Conservation (phyloP, 2,113 vertebrate species). For the Toxotes chatareus region DNA sequence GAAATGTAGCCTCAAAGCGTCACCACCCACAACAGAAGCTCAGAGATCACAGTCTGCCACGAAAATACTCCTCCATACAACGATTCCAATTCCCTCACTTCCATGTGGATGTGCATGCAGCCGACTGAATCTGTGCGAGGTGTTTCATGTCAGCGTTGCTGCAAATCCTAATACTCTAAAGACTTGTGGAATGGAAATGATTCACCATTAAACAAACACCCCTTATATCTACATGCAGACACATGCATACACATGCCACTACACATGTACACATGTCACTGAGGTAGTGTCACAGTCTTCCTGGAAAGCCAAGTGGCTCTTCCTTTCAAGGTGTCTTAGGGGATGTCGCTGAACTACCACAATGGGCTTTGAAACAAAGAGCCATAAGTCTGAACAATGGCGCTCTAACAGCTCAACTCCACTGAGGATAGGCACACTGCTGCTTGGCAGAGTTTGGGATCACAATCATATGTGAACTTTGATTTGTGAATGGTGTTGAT, state of each 20-base stretch:
- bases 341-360: constrained; percentile 6
- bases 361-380: constrained; percentile 46
- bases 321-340: constrained; percentile 34
- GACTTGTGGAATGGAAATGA: constrained; percentile 26
- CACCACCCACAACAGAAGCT: constrained; percentile 51
- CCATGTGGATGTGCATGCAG: constrained; percentile 1
- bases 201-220: constrained; percentile 13
- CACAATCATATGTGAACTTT: constrained; percentile 58
- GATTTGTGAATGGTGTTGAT: constrained; percentile 62
- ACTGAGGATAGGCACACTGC: not conserved
- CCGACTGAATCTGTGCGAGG: not conserved
- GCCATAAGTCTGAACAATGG: constrained; percentile 35
- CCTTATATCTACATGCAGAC: constrained; percentile 10
- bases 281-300: constrained; percentile 18
- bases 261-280: not conserved
- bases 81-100: constrained; percentile 22
- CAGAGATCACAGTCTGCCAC: constrained; percentile 47
- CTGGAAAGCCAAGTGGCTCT: not conserved
- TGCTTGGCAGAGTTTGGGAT: constrained; percentile 48
- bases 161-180: constrained; percentile 23
- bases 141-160: not conserved
- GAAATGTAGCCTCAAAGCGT: constrained; percentile 66
- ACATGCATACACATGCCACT: not conserved
- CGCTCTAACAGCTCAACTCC: constrained; percentile 11
- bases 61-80: constrained; percentile 29